A percentile compares a stretch with the other conserved stretches of the same genome.
Conservation (phyloP, 2,113 vertebrate genomes). For the Chlorocebus sabaeus region DNA sequence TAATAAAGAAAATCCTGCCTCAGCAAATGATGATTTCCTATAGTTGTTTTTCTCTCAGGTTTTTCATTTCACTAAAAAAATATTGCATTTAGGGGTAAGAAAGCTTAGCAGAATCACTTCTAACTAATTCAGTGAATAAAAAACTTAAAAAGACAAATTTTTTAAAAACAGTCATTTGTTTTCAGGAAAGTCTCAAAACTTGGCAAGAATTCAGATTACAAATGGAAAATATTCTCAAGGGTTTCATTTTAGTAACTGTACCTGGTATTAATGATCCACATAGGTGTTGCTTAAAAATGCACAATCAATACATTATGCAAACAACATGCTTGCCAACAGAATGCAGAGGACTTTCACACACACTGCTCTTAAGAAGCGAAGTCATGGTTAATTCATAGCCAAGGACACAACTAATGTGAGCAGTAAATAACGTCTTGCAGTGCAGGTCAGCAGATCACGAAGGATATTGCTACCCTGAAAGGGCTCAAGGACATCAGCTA, state of each 20-base stretch:
- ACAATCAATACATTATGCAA: conserved; percentile 52
- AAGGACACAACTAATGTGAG: conserved; percentile 7
- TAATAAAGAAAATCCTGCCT: background rate
- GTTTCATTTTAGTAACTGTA: conserved; percentile 55
- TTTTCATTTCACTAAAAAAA: background rate
- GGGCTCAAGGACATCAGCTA: background rate
- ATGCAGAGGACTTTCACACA: background rate
- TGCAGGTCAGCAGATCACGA: background rate
- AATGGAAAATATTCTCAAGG: conserved; percentile 11
- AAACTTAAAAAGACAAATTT: background rate
- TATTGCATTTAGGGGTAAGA: background rate
- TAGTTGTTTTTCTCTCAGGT: background rate
- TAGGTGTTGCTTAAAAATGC: conserved; percentile 53
- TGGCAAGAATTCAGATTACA: conserved; percentile 42
- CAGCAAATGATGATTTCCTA: background rate
- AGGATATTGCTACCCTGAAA: background rate
- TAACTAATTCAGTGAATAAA: background rate
- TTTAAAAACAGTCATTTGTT: background rate
- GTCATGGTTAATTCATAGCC: conserved; percentile 58
- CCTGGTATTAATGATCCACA: conserved; percentile 43
- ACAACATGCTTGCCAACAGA: background rate
- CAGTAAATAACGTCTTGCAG: conserved; percentile 21
- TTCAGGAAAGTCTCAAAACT: conserved; percentile 22
- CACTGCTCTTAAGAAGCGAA: conserved; percentile 1
- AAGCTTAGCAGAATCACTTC: background rate